These are phyloP conservation scores for Cylloceria caligata DNA, from an alignment of 2,888 invertebrate genomes.

Conservation along the genomic window DNA sequence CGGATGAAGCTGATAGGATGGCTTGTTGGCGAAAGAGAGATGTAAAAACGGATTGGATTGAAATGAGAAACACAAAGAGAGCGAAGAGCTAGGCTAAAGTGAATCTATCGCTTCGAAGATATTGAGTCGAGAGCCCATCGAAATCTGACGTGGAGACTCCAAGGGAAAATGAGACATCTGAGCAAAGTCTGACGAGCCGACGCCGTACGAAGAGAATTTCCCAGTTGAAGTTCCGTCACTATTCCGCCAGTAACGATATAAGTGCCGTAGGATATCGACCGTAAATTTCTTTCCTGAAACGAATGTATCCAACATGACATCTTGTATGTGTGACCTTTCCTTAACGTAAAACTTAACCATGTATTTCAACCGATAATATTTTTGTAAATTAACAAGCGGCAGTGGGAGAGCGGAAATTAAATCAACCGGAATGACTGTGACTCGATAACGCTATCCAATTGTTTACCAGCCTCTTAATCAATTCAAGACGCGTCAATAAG, in stretches of 20 bases:
- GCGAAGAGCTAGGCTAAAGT: background rate
- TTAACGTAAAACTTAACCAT: no score
- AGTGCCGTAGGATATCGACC: background rate
- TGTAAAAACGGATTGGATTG: conserved; percentile 5
- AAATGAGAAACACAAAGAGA: conserved; percentile 15
- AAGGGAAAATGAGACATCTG: background rate
- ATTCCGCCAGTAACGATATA: background rate
- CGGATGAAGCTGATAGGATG: background rate
- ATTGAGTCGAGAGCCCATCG: conserved; percentile 14
- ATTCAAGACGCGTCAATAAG: background rate
- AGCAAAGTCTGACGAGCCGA: conserved; percentile 1
- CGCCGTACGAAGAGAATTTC: conserved; percentile 1
- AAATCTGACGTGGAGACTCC: conserved; percentile 5
- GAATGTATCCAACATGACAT: background rate
- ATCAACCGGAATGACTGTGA: background rate
- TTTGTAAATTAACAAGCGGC: no score
- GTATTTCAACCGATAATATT: no score
- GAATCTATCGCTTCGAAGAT: conserved; percentile 20
- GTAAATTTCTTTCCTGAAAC: background rate
- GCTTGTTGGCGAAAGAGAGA: conserved; percentile 1
- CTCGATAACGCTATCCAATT: background rate
- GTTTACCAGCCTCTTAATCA: background rate
- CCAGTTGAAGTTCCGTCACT: background rate
- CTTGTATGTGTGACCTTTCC: no score
- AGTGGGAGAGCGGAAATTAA: background rate